Conservation (phyloP, 30 jellyfish, hydroid and myxozoan species). For the Hydractinia symbiolongicarpus region DNA sequence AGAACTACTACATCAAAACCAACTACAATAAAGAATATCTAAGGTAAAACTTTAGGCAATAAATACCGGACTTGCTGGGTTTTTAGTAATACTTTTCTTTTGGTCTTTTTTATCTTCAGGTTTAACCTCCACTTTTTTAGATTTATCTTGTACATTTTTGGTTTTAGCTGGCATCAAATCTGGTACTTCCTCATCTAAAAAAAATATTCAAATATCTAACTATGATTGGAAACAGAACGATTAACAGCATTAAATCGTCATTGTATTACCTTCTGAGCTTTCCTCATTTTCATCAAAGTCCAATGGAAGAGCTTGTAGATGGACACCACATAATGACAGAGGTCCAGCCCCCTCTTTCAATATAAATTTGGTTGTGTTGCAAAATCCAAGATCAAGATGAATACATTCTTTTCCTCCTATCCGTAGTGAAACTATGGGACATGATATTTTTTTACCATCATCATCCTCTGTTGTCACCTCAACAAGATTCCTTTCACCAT, state of each 20-base stretch:
- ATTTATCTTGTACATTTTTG: conserved; percentile 2
- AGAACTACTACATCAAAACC: not conserved
- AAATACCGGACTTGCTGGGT: not conserved
- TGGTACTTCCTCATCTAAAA: conserved; percentile 56
- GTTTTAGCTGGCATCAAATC: conserved; percentile 39
- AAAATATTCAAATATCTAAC: not conserved
- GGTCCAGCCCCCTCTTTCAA: conserved; percentile 81
- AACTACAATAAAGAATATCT: not conserved
- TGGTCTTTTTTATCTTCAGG: conserved; percentile 3
- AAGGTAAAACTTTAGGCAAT: not conserved
- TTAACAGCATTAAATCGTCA: not conserved
- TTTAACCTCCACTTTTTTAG: not conserved
- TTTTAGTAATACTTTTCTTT: not conserved
- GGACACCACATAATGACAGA: conserved; percentile 64
- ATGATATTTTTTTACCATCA: conserved; percentile 54
- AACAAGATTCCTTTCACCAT: conserved; percentile 86
- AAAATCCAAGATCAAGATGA: conserved; percentile 67
- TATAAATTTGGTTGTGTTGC: conserved; percentile 48
- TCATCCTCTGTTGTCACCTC: conserved; percentile 72
- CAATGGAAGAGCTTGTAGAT: conserved; percentile 50
- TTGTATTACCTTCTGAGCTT: conserved; percentile 35
- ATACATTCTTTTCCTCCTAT: conserved; percentile 70
- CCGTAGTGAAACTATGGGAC: conserved; percentile 54
- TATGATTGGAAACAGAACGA: not conserved
- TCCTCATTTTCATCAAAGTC: conserved; percentile 64